Evolutionary conservation across 2,797 vertebrate genomes (phyloP).

Genomic region (Epinephelus awoara): DNA sequence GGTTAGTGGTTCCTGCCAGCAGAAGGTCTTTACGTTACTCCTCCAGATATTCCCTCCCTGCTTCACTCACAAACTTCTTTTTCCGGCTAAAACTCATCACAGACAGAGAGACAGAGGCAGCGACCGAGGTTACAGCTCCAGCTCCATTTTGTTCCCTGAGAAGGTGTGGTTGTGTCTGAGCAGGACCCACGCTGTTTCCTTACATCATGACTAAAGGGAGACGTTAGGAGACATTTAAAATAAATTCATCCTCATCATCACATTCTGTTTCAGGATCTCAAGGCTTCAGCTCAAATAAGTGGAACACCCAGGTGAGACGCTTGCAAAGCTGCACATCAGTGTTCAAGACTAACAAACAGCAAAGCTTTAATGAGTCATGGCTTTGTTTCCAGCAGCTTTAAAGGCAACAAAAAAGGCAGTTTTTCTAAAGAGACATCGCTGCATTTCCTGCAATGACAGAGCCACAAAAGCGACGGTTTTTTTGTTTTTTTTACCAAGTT

Average conservation of each 20-base stretch:
- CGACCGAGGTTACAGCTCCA: neutral
- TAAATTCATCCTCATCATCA: neutral
- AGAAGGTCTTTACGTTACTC: neutral
- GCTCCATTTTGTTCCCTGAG: conserved; percentile 27
- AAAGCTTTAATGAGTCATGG: too few species aligned
- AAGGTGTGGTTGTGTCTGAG: neutral
- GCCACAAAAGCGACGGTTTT: too few species aligned
- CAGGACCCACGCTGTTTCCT: neutral
- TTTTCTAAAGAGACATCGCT: too few species aligned
- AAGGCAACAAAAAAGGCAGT: too few species aligned
- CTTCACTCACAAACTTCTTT: conserved; percentile 16
- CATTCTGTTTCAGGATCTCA: neutral
- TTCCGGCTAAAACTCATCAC: conserved; percentile 19
- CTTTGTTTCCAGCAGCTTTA: too few species aligned
- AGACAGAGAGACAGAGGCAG: neutral
- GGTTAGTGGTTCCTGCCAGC: neutral
- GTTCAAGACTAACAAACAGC: too few species aligned
- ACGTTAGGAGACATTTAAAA: neutral
- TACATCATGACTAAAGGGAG: neutral
- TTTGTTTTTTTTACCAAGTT: too few species aligned
- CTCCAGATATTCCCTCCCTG: neutral
- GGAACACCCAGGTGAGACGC: too few species aligned
- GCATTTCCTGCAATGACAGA: too few species aligned
- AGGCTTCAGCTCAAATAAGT: too few species aligned
- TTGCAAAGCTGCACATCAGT: too few species aligned